Percentiles rank a stretch among this genome's conserved stretches.
These are phyloP conservation scores for Chironomus tepperi DNA, from an alignment of 1,140 invertebrate genomes.

Conservation along the genomic window DNA sequence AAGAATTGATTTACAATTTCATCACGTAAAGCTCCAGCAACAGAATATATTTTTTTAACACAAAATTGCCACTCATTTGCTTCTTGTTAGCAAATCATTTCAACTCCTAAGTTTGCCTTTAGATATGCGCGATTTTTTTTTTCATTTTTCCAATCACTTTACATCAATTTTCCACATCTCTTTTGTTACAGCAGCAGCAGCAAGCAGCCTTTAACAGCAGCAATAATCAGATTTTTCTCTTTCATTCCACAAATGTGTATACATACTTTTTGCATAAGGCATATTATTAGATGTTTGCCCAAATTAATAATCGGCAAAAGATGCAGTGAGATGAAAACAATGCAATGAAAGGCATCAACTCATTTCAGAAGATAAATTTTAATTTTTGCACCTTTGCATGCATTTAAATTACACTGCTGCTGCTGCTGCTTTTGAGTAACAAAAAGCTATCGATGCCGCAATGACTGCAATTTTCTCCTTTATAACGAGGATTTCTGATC, in stretches of 20 bases:
- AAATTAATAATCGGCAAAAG: neutral
- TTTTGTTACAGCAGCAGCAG: neutral
- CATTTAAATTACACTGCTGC: neutral
- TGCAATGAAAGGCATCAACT: neutral
- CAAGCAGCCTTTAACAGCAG: neutral
- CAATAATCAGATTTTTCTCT: no score
- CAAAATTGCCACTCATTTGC: neutral
- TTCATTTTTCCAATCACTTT: neutral
- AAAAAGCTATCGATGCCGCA: neutral
- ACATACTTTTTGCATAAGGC: neutral
- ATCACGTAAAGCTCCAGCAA: no score
- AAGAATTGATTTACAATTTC: no score
- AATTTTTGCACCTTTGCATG: conserved; percentile 13
- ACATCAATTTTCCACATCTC: no score
- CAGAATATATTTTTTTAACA: no score
- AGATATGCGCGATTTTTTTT: no score
- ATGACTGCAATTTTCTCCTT: neutral
- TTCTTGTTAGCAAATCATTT: neutral
- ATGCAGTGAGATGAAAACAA: neutral
- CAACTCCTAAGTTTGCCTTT: no score
- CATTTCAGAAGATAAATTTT: conserved; percentile 6
- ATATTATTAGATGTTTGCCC: conserved; percentile 8
- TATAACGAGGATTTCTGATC: neutral
- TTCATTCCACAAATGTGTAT: no score
- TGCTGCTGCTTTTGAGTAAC: neutral